phyloP scores from a whole-genome alignment of 2,113 vertebrate genomes.

The Clarias macrocephalus region DNA sequence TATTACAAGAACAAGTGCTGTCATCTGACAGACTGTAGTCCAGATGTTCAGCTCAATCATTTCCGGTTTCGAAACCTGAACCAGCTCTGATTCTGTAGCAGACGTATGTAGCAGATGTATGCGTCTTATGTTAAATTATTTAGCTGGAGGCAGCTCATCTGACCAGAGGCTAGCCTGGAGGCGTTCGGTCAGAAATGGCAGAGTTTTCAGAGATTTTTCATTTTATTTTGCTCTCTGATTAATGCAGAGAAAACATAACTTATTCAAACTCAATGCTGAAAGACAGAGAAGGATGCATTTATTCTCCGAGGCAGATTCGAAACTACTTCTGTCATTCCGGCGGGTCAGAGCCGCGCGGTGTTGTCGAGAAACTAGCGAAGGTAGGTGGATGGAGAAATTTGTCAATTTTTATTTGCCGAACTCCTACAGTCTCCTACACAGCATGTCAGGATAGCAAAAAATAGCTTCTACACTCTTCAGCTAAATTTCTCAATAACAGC shows the following conservation, averaged over 20 bases:
- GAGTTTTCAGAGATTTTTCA: not conserved
- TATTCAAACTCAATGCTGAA: not conserved
- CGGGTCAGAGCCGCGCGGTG: not conserved
- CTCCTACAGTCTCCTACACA: not conserved
- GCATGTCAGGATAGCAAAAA: not conserved
- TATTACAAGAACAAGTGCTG: not conserved
- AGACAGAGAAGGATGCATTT: not conserved
- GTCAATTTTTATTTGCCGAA: not conserved
- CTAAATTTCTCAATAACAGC: not conserved
- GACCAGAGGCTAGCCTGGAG: not conserved
- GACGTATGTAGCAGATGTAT: not conserved
- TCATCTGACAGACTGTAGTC: not conserved
- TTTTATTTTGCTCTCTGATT: not conserved
- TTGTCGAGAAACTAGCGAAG: not conserved
- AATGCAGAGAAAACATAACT: not conserved
- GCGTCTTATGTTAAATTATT: not conserved
- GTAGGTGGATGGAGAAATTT: not conserved
- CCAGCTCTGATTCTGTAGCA: not conserved
- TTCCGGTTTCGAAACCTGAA: not conserved
- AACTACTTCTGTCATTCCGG: not conserved
- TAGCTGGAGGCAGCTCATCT: not conserved
- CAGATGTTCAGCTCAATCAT: not conserved
- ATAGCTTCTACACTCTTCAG: not conserved
- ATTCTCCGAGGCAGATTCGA: not conserved
- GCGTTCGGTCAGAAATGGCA: not conserved